Evolutionary conservation across 1,140 invertebrate genomes (phyloP).

Genomic region (Mylabris phalerata): DNA sequence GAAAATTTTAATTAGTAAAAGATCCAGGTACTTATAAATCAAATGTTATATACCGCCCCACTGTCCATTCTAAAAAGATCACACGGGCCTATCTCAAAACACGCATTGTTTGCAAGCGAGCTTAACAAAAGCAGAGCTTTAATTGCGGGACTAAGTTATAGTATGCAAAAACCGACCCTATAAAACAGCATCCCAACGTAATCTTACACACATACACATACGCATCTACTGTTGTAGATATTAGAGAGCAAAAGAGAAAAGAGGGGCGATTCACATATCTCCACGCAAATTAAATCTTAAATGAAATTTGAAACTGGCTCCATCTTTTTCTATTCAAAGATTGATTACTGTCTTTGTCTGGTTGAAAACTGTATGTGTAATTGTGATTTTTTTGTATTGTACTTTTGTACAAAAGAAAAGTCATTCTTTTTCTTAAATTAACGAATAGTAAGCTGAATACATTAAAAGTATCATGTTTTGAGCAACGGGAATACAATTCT

Average conservation of each 20-base stretch:
- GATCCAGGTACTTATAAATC: constrained; percentile 36
- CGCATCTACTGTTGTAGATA: too few relatives aligned
- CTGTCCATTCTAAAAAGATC: constrained; percentile 29
- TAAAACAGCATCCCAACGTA: constrained; percentile 17
- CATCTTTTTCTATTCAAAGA: too few relatives aligned
- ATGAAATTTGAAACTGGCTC: constrained; percentile 43
- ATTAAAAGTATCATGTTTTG: constrained; percentile 23
- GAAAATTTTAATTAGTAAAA: constrained; percentile 36
- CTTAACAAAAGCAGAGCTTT: constrained; percentile 32
- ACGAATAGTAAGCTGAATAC: constrained; percentile 12
- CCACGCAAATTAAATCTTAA: constrained; percentile 44
- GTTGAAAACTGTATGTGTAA: too few relatives aligned
- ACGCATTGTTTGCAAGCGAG: constrained; percentile 31
- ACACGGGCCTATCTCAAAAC: constrained; percentile 24
- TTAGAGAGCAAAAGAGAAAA: neutral
- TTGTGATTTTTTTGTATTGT: too few relatives aligned
- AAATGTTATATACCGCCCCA: constrained; percentile 21
- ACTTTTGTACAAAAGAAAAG: too few relatives aligned
- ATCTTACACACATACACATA: constrained; percentile 13
- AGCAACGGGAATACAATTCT: constrained; percentile 18
- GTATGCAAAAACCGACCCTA: constrained; percentile 22
- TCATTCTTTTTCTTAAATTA: too few relatives aligned
- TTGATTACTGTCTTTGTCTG: too few relatives aligned
- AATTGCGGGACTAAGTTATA: constrained; percentile 22
- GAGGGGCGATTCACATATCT: constrained; percentile 31